Evolutionary conservation across 2,797 vertebrate genomes (phyloP), one percentile per base, ranked within the genome.

Genomic region (Chromis chromis): DNA sequence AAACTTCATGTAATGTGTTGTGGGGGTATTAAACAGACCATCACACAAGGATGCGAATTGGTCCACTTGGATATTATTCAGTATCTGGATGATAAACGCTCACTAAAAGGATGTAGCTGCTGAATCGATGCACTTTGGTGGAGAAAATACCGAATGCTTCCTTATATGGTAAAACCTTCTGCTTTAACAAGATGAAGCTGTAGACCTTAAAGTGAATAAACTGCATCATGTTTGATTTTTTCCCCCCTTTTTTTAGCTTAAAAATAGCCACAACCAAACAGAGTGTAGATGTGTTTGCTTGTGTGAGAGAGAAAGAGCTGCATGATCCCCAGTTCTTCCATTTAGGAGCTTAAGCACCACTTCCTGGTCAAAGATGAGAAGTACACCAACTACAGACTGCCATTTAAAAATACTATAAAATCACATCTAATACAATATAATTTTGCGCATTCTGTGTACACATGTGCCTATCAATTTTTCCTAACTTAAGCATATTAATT

Each of bases 331-430:
- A 78, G 56, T 63, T 49, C 25, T 72, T 56, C 19, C 84, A 70
- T 82, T 72, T 63, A 90, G 71, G 86, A 76, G 44, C 82, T 86
- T 58, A 89, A 89, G 88, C 91, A 82, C 91, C 94, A 81, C 86
- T 85, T 80, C 81, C 85, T 93, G 94, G 91, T 77, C 69, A 87
- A 77, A 81, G 27, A 60, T 11, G 36, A 31, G 76, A 86, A 90
- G 72, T 92, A 65, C 91, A 93, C 19, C 24, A 13, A 61, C 36
- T 14, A 21, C 58, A 17, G 42, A 6, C 42, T 19, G 42, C 17
- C 6, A 19, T 44, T 44, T 44, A 19, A 44, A 44, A 44, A 44
- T 44, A 53, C 11, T 33, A 24, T 58, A 17, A 42, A 0, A 55
- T 16, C 0, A 28, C n/a, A 36, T 36, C 33, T 2, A 36, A 21